Percentiles rank a stretch among this genome's conserved stretches.
Conservation (phyloP, 2,113 vertebrate genomes). For the Andinoacara biseriatus region DNA sequence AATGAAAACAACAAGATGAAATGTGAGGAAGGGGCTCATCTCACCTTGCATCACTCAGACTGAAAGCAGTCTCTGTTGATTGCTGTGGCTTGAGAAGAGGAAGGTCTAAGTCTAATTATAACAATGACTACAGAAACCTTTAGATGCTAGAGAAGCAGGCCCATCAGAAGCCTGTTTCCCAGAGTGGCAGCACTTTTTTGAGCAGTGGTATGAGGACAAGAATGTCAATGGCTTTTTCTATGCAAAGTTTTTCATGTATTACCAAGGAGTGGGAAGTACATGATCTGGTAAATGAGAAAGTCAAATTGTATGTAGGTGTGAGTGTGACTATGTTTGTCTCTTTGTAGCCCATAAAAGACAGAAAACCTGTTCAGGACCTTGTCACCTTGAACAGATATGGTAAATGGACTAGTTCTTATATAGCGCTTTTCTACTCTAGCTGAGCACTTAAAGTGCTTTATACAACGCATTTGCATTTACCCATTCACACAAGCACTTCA, state of each 20-base stretch:
- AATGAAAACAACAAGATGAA: slow-evolving; percentile 34
- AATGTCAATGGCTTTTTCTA: slow-evolving; percentile 54
- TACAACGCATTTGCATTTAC: no score
- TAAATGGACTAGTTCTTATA: no score
- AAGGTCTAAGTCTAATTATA: slow-evolving; percentile 59
- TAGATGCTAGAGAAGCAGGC: slow-evolving; percentile 15
- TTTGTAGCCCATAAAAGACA: neutral
- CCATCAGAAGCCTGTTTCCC: slow-evolving; percentile 41
- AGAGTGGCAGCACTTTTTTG: slow-evolving; percentile 46
- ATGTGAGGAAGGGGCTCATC: slow-evolving; percentile 2
- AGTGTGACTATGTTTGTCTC: neutral
- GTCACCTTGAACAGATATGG: no score
- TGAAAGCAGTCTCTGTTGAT: slow-evolving; percentile 37
- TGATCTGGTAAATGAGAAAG: neutral
- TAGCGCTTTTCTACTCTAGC: no score
- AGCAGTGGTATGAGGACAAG: slow-evolving; percentile 50
- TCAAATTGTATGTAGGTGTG: neutral
- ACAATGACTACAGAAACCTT: slow-evolving; percentile 53
- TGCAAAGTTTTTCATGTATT: neutral
- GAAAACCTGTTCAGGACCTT: neutral
- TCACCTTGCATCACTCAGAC: slow-evolving; percentile 13
- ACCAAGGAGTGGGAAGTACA: neutral
- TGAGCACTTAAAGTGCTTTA: no score
- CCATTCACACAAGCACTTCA: no score
- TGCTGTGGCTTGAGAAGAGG: neutral